These are phyloP conservation scores for human (Homo sapiens) DNA, from an alignment of 2,113 vertebrate genomes.

Conservation along the genomic window DNA sequence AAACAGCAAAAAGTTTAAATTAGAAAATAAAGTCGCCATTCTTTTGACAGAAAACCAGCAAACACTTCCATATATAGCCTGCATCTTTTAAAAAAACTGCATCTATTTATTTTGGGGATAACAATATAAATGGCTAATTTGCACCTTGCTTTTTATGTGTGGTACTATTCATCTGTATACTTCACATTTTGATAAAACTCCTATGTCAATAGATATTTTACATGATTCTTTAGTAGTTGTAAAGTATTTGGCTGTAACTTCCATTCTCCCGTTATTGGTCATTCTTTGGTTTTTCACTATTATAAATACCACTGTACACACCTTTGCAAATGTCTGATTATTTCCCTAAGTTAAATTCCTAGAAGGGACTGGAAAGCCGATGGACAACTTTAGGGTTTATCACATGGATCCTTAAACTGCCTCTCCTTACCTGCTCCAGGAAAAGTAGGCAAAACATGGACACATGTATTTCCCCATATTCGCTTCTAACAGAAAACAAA, in stretches of 20 bases:
- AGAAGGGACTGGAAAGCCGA: neutral
- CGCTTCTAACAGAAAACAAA: neutral
- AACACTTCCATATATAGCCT: neutral
- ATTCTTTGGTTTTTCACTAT: neutral
- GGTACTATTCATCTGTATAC: neutral
- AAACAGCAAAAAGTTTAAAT: neutral
- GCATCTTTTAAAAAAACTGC: neutral
- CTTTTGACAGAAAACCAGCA: constrained; percentile 25
- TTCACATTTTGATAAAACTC: neutral
- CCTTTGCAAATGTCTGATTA: neutral
- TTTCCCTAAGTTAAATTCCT: neutral
- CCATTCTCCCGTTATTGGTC: neutral
- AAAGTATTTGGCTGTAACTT: neutral
- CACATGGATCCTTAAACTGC: neutral
- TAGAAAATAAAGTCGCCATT: neutral
- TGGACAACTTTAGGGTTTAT: neutral
- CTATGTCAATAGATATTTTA: neutral
- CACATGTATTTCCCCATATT: neutral
- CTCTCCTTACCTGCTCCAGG: neutral
- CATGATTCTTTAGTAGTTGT: neutral
- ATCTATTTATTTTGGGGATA: neutral
- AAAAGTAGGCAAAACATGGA: neutral
- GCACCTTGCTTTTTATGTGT: neutral
- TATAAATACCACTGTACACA: neutral
- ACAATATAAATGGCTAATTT: neutral